Percentiles rank a stretch among this genome's conserved stretches.
These are phyloP conservation scores for Trissolcus japonicus DNA, from an alignment of 2,888 invertebrate genomes.

Conservation along the genomic window DNA sequence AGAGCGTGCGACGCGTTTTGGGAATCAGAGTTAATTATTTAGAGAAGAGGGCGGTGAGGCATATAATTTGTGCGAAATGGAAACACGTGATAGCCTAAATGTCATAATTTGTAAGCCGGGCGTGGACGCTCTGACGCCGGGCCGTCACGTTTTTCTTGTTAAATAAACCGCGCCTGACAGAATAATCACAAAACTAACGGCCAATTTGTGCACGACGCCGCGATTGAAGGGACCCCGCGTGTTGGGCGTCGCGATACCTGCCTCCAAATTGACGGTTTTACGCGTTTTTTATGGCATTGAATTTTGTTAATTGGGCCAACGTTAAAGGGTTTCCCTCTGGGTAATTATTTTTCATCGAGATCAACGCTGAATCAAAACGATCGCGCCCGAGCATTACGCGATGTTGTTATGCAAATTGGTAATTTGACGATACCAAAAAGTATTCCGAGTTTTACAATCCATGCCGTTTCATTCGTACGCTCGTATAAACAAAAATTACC, in stretches of 20 bases:
- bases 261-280: slow-evolving; percentile 23
- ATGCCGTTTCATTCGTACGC: neutral
- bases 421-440: neutral
- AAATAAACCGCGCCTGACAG: slow-evolving; percentile 36
- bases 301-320: slow-evolving; percentile 13
- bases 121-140: neutral
- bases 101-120: slow-evolving; percentile 28
- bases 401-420: slow-evolving; percentile 1
- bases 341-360: neutral
- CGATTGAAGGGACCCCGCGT: slow-evolving; percentile 9
- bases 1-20: too few relatives aligned
- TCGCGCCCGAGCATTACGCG: too few relatives aligned
- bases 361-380: too few relatives aligned
- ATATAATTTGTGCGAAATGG: slow-evolving; percentile 22
- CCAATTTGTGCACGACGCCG: slow-evolving; percentile 20
- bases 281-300: slow-evolving; percentile 15
- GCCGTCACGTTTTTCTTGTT: slow-evolving; percentile 26
- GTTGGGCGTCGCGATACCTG: slow-evolving; percentile 3
- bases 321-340: neutral
- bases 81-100: slow-evolving; percentile 20
- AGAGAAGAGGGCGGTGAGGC: slow-evolving; percentile 2
- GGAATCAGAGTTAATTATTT: slow-evolving; percentile 21
- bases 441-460: neutral
- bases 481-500: too few relatives aligned
- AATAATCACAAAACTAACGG: slow-evolving; percentile 32